A percentile compares a stretch with the other conserved stretches of the same genome.
Evolutionary conservation across 2,797 vertebrate genomes (phyloP).

Genomic region (Lacerta bilineata): DNA sequence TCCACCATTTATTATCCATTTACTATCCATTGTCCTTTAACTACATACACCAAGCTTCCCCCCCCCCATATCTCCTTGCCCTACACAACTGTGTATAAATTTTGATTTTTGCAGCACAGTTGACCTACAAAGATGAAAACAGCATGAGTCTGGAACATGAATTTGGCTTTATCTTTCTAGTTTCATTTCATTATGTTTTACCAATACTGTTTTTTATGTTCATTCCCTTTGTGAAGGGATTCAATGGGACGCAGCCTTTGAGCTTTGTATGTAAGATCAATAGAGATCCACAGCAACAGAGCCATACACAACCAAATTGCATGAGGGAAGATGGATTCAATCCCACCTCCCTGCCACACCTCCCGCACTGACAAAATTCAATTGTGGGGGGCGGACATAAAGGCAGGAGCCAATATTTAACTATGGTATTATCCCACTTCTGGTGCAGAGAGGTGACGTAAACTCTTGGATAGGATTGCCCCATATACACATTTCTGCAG

Average conservation of each 20-base stretch:
- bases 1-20: conserved; percentile 48
- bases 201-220: not conserved
- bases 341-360: not conserved
- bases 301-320: not conserved
- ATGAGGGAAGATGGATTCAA: fast-evolving
- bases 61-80: not conserved
- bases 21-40: conserved; percentile 38
- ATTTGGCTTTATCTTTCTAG: not conserved
- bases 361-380: not conserved
- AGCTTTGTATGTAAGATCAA: not conserved
- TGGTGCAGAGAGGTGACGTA: not conserved
- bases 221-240: not conserved
- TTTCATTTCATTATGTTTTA: not conserved
- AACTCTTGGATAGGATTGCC: not conserved
- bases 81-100: not conserved
- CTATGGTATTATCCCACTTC: not conserved
- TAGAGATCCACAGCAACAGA: not conserved
- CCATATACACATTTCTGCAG: too few relatives aligned
- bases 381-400: not conserved
- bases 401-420: not conserved
- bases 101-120: not conserved
- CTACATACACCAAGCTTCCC: conserved; percentile 7
- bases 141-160: not conserved
- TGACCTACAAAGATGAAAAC: not conserved
- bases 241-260: not conserved